These are phyloP conservation scores for Hololepta plana DNA, from an alignment of 2,888 invertebrate genomes.

Conservation along the genomic window DNA sequence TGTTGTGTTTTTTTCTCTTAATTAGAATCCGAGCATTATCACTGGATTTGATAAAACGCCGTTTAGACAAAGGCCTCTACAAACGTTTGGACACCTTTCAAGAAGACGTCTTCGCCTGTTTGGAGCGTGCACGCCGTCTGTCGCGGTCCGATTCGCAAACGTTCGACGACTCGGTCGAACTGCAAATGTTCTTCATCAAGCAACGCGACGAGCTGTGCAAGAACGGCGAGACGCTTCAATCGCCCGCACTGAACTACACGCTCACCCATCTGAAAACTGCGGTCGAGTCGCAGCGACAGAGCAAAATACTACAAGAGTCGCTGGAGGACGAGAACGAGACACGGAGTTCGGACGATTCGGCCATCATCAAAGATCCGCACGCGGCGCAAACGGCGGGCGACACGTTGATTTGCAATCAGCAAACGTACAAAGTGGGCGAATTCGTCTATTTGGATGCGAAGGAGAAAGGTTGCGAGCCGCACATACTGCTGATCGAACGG, in stretches of 20 bases:
- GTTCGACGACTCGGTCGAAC: conserved; percentile 87
- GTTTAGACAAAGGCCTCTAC: conserved; percentile 83
- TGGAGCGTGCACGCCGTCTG: conserved; percentile 73
- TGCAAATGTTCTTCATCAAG: conserved; percentile 79
- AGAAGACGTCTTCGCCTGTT: conserved; percentile 87
- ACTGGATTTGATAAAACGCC: conserved; percentile 80
- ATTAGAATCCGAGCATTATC: conserved; percentile 65
- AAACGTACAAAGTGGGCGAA: conserved; percentile 66
- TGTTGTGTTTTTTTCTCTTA: conserved; percentile 8
- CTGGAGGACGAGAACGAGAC: conserved; percentile 56
- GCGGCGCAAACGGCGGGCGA: conserved; percentile 23
- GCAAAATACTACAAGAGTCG: conserved; percentile 59
- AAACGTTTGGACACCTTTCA: conserved; percentile 88
- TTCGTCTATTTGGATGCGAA: conserved; percentile 74
- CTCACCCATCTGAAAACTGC: conserved; percentile 54
- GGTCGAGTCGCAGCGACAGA: conserved; percentile 57
- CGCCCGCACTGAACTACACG: conserved; percentile 73
- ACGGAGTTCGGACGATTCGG: conserved; percentile 29
- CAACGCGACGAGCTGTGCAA: conserved; percentile 56
- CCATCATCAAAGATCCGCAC: conserved; percentile 7
- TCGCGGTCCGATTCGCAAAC: conserved; percentile 87
- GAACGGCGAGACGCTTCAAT: conserved; percentile 59
- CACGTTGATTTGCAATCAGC: conserved; percentile 56
- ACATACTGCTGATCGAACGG: conserved; percentile 75
- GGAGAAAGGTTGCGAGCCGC: conserved; percentile 45